These are phyloP conservation scores for Tenebrosternarchus preto DNA, from an alignment of 2,113 vertebrate species.

Conservation along the genomic window DNA sequence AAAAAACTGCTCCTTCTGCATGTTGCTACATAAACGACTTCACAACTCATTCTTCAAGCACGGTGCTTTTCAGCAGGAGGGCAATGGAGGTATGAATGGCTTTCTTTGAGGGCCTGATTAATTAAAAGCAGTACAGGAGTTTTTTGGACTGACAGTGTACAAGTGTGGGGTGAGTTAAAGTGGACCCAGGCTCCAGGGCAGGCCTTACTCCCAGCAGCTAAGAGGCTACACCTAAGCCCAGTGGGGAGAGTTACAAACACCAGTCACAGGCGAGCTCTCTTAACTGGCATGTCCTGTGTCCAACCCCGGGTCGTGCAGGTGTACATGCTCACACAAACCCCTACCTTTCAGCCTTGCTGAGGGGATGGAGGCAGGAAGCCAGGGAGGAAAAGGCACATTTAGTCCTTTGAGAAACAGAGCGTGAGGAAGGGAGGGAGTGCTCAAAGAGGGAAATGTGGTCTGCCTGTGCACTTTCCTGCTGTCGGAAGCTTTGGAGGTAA, in stretches of 20 bases:
- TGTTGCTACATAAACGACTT: background rate
- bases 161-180: constrained; percentile 30
- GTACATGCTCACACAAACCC: constrained; percentile 37
- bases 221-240: constrained; percentile 34
- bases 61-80: constrained; percentile 7
- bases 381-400: constrained; percentile 32
- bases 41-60: constrained; percentile 5
- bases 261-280: constrained; percentile 40
- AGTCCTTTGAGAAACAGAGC: constrained; percentile 11
- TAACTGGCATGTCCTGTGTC: constrained; percentile 18
- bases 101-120: constrained; percentile 50
- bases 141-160: constrained; percentile 28
- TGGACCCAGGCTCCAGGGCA: background rate
- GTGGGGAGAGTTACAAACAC: constrained; percentile 50
- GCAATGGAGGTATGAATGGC: constrained; percentile 40
- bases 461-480: constrained; percentile 33
- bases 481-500: background rate
- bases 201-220: constrained; percentile 23
- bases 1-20: background rate
- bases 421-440: background rate
- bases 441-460: background rate
- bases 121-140: constrained; percentile 51
- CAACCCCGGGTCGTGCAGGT: constrained; percentile 48
- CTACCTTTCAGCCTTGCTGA: constrained; percentile 31
- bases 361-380: constrained; percentile 15